phyloP scores from a whole-genome alignment of 2,888 invertebrate genomes.

The Pandemis heparana region DNA sequence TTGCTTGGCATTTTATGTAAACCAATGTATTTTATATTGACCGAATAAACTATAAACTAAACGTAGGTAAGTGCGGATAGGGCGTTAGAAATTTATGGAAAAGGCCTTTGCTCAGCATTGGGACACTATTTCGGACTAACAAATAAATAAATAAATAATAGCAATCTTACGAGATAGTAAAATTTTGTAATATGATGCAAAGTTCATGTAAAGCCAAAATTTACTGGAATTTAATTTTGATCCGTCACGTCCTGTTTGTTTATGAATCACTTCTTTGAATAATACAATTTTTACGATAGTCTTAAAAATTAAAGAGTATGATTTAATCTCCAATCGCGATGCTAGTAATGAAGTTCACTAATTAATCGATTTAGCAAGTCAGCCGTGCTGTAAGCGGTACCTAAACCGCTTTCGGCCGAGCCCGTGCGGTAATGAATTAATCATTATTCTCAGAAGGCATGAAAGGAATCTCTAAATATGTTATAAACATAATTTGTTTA shows the following conservation, averaged over 20 bases:
- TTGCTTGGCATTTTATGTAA: too few species aligned
- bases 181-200: too few species aligned
- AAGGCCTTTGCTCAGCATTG: too few species aligned
- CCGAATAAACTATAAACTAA: too few species aligned
- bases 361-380: slow-evolving; percentile 20
- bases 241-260: too few species aligned
- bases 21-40: too few species aligned
- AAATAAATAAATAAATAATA: too few species aligned
- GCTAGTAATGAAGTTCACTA: slow-evolving; percentile 10
- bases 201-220: background rate
- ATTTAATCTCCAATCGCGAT: background rate
- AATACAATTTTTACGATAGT: background rate
- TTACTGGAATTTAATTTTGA: too few species aligned
- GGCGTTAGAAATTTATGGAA: too few species aligned
- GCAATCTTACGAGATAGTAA: too few species aligned
- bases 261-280: background rate
- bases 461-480: slow-evolving; percentile 40
- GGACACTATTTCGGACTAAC: too few species aligned
- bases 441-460: slow-evolving; percentile 49
- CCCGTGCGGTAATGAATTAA: slow-evolving; percentile 50
- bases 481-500: slow-evolving; percentile 49
- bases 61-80: too few species aligned
- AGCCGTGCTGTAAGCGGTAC: slow-evolving; percentile 23
- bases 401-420: background rate
- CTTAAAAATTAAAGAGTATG: background rate